Conservation (phyloP, 2,888 invertebrate species). For the Cylloceria caligata region DNA sequence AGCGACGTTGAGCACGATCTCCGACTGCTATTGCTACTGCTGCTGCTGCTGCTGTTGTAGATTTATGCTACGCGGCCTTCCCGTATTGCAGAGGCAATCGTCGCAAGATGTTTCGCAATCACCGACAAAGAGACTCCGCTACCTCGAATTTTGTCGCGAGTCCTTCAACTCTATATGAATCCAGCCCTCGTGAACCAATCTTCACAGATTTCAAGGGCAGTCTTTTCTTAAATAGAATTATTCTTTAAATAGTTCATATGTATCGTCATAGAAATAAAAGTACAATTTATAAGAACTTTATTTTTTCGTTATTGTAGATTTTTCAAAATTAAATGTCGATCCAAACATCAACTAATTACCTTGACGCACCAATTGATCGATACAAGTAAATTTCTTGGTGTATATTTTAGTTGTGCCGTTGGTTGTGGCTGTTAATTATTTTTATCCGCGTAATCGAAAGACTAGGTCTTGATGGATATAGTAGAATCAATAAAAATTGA, state of each 20-base stretch:
- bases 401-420: too few relatives aligned
- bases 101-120: conserved; percentile 63
- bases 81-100: conserved; percentile 50
- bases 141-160: conserved; percentile 72
- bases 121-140: conserved; percentile 70
- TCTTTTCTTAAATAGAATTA: background rate
- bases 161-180: conserved; percentile 67
- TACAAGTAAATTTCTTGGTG: too few relatives aligned
- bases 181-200: conserved; percentile 18
- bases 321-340: too few relatives aligned
- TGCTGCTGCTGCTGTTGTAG: conserved; percentile 32
- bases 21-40: conserved; percentile 25
- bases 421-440: too few relatives aligned
- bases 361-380: too few relatives aligned
- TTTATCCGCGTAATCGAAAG: too few relatives aligned
- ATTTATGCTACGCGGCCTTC: conserved; percentile 50
- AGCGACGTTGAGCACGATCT: conserved; percentile 68
- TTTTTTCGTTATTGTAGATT: too few relatives aligned
- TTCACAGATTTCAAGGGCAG: conserved; percentile 27
- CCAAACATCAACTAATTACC: too few relatives aligned
- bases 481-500: too few relatives aligned
- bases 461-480: too few relatives aligned
- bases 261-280: too few relatives aligned
- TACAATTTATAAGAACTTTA: too few relatives aligned
- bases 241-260: background rate